Evolutionary conservation across 37 sponge, comb jelly and placozoan genomes (phyloP).

Genomic region (Haliclona indistincta): DNA sequence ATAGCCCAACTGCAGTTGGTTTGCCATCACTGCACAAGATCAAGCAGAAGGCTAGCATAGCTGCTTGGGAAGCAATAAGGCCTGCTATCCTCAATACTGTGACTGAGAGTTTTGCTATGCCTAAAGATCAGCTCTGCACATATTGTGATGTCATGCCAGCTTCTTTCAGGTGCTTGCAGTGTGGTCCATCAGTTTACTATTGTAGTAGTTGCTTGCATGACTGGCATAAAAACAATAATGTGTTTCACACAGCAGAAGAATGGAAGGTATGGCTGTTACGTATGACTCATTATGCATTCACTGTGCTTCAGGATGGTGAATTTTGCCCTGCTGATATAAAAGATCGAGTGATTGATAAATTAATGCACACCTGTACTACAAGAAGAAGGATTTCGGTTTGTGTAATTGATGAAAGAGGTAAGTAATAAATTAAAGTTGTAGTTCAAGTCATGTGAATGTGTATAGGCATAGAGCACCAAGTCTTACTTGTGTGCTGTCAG

Average conservation of each 20-base stretch:
- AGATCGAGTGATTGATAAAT: not conserved
- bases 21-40: too few species aligned
- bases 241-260: not conserved
- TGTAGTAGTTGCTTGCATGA: not conserved
- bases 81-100: not conserved
- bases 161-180: not conserved
- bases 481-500: too few species aligned
- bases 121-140: not conserved
- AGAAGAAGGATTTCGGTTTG: too few species aligned
- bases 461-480: too few species aligned
- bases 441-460: too few species aligned
- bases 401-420: too few species aligned
- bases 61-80: slow-evolving; percentile 8
- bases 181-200: not conserved
- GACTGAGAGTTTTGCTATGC: not conserved
- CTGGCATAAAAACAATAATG: not conserved
- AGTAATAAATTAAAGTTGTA: too few species aligned
- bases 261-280: not conserved
- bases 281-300: not conserved
- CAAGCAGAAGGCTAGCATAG: too few species aligned
- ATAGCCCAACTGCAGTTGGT: too few species aligned
- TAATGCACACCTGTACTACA: too few species aligned
- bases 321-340: not conserved
- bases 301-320: not conserved
- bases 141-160: not conserved